Evolutionary conservation across 1,140 invertebrate genomes (phyloP), one percentile per base, ranked within the genome.

Genomic region (Octopus sinensis): DNA sequence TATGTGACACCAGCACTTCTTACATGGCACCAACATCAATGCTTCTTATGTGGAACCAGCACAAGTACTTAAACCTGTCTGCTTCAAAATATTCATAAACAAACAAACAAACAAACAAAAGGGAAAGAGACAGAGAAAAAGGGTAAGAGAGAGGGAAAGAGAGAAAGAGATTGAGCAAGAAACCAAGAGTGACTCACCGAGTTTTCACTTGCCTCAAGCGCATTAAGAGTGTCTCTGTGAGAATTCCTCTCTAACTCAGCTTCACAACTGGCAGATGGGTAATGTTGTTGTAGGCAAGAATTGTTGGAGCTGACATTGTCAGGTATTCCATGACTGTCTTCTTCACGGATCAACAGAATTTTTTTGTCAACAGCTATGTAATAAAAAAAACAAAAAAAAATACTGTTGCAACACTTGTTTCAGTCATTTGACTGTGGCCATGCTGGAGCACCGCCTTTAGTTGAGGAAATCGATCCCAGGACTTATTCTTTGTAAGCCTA

Each of bases 221-320:
- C 87, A 81, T 89, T 87, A 83, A 88, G 84, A 0, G 90, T 91
- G 82, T 91, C 88, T 77, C 86, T 85, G 82, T 90, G 89, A 78
- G 90, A 90, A 82, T 87, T 90, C 30, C 87, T 83, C 82, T 90
- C 90, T 84, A 89, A 88, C 23, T 90, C 88, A 43, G 87, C 87
- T 81, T 91, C 88, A 53, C 84, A 83, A 73, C 87, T 87, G 30
- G 78, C 30, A 43, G 30, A 43, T 2, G 30, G 30, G 30, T 43
- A 43, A 43, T 43, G 30, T 43, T 43, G 30, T 43, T 43, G 30
- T 43, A 43, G 30, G 3, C 30, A 43, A 43, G 30, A 43, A 43
- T 43, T 43, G 30, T 43, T 43, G 30, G 30, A 43, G 30, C 0
- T 43, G 30, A 43, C 30, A 43, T 43, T 43, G 30, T 43, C 30